Evolutionary conservation across 2,113 vertebrate genomes (phyloP).

Genomic region (Xerus inauris): DNA sequence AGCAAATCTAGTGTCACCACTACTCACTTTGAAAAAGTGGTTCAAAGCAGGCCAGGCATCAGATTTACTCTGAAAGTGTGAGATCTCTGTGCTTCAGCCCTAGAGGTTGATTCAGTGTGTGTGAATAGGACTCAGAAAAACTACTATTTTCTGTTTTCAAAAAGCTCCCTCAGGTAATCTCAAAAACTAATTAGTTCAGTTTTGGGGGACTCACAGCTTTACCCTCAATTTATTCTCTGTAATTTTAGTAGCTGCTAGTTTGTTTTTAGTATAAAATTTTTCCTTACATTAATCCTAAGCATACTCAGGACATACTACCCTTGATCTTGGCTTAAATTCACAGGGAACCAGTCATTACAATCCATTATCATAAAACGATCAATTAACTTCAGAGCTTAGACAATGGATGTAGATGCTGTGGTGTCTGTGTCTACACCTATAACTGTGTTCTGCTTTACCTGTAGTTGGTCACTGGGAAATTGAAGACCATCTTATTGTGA

Average conservation of each 20-base stretch:
- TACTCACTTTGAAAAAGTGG: background rate
- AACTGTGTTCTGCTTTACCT: background rate
- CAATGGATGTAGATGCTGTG: background rate
- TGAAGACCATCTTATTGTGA: background rate
- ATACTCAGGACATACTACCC: background rate
- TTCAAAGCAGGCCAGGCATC: background rate
- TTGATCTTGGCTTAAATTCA: slow-evolving; percentile 1
- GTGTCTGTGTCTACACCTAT: background rate
- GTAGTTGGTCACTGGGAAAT: background rate
- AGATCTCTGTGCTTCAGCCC: background rate
- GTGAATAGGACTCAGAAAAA: background rate
- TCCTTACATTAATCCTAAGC: background rate
- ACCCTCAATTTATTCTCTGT: background rate
- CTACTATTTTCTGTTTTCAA: background rate
- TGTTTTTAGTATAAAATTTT: slow-evolving; percentile 4
- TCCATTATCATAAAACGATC: background rate
- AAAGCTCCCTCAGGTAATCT: background rate
- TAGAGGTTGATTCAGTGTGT: background rate
- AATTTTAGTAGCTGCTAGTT: slow-evolving; percentile 9
- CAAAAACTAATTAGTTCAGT: background rate
- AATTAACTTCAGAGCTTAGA: slow-evolving; percentile 9
- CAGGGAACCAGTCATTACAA: background rate
- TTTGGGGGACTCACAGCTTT: background rate
- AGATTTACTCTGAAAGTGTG: background rate
- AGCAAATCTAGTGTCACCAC: background rate